These are phyloP conservation scores for Suricata suricatta DNA, from an alignment of 2,113 vertebrate species.

Conservation along the genomic window DNA sequence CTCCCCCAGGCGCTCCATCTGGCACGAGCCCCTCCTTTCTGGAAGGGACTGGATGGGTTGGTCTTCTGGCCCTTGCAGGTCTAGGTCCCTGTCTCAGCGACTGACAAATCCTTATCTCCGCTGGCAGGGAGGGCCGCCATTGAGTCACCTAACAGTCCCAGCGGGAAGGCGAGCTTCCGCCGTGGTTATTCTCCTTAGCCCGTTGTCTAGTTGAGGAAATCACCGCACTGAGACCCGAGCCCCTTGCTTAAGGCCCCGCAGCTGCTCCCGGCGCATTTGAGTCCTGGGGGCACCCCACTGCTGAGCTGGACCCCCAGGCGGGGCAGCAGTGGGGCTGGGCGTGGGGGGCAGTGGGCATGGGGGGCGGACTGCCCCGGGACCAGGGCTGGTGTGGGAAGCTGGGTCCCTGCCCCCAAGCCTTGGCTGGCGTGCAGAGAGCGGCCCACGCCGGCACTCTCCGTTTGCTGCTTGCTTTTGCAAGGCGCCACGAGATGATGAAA, in stretches of 20 bases:
- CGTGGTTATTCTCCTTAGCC: fast-evolving
- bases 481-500: not conserved
- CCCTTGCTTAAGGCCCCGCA: not conserved
- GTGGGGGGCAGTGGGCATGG: no score
- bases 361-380: not conserved
- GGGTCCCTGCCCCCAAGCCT: not conserved
- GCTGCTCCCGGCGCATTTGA: not conserved
- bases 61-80: not conserved
- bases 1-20: not conserved
- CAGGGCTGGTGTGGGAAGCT: fast-evolving
- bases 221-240: not conserved
- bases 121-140: fast-evolving
- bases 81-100: no score
- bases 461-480: not conserved
- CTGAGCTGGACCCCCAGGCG: not conserved
- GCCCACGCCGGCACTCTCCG: no score
- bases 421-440: not conserved
- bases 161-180: not conserved
- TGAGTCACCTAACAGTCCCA: fast-evolving
- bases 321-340: not conserved
- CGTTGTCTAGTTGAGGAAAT: not conserved
- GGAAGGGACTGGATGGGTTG: not conserved
- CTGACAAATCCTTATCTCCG: not conserved
- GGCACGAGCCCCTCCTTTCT: fast-evolving
- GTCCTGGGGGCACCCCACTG: not conserved